Evolutionary conservation across 2,797 vertebrate genomes (phyloP).

Genomic region (Esox masquinongy): DNA sequence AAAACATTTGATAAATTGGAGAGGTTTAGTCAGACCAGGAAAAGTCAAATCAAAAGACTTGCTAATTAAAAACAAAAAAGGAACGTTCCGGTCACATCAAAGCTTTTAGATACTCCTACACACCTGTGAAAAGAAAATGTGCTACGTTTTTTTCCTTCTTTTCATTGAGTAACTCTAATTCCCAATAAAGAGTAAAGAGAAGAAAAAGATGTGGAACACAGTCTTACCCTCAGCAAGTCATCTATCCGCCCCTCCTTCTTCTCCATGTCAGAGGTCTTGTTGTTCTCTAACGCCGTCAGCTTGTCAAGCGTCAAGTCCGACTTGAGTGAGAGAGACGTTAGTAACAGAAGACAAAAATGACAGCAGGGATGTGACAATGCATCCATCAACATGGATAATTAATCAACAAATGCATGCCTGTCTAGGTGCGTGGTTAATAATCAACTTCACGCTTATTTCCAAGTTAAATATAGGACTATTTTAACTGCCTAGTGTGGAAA

Average conservation of each 20-base stretch:
- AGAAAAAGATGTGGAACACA: background rate
- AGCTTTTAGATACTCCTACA: background rate
- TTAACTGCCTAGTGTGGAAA: background rate
- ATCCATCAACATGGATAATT: background rate
- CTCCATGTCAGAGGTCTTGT: slow-evolving; percentile 87
- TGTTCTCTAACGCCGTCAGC: slow-evolving; percentile 86
- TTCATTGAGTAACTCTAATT: background rate
- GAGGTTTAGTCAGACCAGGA: background rate
- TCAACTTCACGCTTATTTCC: background rate
- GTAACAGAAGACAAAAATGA: background rate
- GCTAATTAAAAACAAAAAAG: background rate
- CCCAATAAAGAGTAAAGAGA: background rate
- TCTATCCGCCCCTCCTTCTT: slow-evolving; percentile 89
- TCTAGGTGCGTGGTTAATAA: background rate
- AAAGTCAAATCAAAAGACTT: background rate
- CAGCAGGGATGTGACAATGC: background rate
- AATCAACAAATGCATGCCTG: background rate
- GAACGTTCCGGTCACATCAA: background rate
- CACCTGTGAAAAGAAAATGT: background rate
- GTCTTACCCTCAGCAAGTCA: slow-evolving; percentile 83
- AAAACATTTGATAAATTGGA: background rate
- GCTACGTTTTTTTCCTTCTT: background rate
- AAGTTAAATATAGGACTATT: background rate
- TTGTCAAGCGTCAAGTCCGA: slow-evolving; percentile 89
- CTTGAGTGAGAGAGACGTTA: slow-evolving; percentile 49